Percentiles rank a stretch among this genome's conserved stretches.
phyloP scores from a whole-genome alignment of 2,113 vertebrate genomes.

The Ardeotis arabs region DNA sequence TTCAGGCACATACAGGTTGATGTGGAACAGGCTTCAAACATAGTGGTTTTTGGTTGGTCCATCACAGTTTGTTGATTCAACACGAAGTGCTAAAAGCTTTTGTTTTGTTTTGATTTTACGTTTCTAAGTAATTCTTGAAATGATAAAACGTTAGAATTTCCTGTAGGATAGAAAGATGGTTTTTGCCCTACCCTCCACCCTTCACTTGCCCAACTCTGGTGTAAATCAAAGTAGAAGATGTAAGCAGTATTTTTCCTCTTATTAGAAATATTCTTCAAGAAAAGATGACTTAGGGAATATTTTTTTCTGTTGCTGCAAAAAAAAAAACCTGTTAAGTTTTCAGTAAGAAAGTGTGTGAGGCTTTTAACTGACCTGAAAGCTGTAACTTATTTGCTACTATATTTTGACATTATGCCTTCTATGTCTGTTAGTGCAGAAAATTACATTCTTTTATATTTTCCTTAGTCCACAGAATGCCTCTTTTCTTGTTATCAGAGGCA shows the following conservation, averaged over 20 bases:
- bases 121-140: not conserved
- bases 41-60: not conserved
- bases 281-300: not conserved
- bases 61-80: not conserved
- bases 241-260: not conserved
- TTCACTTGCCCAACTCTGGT: not conserved
- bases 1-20: rapidly evolving
- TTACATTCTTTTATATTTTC: not conserved
- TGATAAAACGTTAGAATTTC: not conserved
- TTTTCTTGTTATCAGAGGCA: not conserved
- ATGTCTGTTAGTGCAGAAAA: not conserved
- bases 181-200: rapidly evolving
- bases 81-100: not conserved
- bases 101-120: not conserved
- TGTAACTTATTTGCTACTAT: not conserved
- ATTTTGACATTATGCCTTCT: not conserved
- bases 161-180: not conserved
- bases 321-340: not conserved
- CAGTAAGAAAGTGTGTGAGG: not conserved
- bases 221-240: not conserved
- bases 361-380: not conserved
- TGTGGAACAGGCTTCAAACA: not conserved
- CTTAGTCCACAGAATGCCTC: not conserved
- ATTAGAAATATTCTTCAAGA: not conserved
- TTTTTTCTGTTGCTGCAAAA: not conserved